These are phyloP conservation scores for Spermophilus dauricus DNA, from an alignment of 2,113 vertebrate species.

Conservation along the genomic window DNA sequence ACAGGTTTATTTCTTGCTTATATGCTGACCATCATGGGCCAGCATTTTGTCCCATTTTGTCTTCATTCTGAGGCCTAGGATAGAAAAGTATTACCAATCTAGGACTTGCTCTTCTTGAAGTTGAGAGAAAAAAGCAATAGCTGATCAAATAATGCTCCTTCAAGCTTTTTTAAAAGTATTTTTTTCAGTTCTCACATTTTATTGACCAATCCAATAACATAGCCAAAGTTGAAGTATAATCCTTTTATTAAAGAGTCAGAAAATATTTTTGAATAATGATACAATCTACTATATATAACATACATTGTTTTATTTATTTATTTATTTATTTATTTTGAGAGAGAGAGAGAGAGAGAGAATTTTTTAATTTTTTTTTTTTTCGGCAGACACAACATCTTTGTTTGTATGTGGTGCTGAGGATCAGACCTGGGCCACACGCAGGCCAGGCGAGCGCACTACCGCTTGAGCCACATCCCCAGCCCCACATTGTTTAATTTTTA, in stretches of 20 bases:
- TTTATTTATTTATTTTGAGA: no score
- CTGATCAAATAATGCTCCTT: not conserved
- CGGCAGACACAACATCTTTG: no score
- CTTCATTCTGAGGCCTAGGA: not conserved
- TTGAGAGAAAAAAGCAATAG: not conserved
- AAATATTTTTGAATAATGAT: not conserved
- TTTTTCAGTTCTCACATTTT: conserved; percentile 1
- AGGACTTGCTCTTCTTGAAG: not conserved
- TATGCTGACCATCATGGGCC: not conserved
- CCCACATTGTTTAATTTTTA: not conserved
- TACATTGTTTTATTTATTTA: not conserved
- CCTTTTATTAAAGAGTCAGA: not conserved
- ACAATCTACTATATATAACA: not conserved
- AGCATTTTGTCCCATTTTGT: not conserved
- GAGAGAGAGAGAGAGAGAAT: no score
- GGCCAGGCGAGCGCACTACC: no score
- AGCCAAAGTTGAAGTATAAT: not conserved
- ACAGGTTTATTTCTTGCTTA: not conserved
- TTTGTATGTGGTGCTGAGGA: no score
- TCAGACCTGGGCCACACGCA: no score
- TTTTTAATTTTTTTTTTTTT: no score
- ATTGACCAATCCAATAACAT: not conserved
- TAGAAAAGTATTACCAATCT: not conserved
- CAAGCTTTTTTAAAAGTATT: not conserved
- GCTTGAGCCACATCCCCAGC: no score